A percentile compares a stretch with the other conserved stretches of the same genome.
Conservation (phyloP, 2,797 vertebrate genomes). For the Momotus momota region DNA sequence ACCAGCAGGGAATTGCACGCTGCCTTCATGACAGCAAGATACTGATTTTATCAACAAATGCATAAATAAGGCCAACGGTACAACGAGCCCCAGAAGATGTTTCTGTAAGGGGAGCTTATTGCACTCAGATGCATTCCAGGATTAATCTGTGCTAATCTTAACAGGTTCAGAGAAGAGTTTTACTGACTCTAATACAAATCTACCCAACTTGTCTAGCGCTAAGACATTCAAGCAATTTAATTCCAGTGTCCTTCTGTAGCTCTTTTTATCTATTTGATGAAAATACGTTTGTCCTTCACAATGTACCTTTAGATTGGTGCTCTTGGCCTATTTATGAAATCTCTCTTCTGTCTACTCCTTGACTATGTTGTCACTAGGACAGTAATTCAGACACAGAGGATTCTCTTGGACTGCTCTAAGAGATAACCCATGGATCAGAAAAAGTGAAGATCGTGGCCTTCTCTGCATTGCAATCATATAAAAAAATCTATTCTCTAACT, state of each 20-base stretch:
- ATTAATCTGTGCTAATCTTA: not conserved
- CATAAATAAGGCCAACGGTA: not conserved
- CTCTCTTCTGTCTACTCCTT: not conserved
- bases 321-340: not conserved
- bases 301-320: not conserved
- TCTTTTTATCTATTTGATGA: not conserved
- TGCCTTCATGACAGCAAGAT: not conserved
- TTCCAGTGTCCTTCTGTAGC: not conserved
- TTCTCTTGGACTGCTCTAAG: not conserved
- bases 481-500: not conserved
- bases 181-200: not conserved
- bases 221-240: not conserved
- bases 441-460: not conserved
- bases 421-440: not conserved
- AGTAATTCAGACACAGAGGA: not conserved
- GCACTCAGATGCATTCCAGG: not conserved
- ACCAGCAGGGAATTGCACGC: not conserved
- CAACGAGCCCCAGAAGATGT: accelerated
- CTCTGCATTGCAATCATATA: not conserved
- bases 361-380: not conserved
- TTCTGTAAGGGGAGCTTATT: not conserved
- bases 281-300: not conserved
- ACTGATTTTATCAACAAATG: not conserved
- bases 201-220: not conserved
- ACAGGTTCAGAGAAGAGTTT: not conserved